These are phyloP conservation scores for Drosophila imparisetae DNA, from an alignment of 2,888 invertebrate species.

Conservation along the genomic window DNA sequence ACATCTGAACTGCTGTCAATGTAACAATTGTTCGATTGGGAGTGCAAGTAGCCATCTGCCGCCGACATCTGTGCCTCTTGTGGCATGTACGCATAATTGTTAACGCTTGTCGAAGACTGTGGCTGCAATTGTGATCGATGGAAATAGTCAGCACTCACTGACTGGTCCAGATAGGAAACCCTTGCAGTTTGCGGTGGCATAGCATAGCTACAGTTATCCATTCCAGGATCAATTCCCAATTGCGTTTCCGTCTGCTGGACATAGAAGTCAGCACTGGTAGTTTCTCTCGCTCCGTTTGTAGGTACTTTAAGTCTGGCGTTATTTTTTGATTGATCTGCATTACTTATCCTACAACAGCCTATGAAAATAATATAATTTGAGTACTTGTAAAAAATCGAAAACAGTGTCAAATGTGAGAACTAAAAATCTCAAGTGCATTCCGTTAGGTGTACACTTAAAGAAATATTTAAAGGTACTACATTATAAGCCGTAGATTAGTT, in stretches of 20 bases:
- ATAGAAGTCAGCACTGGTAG: conserved; percentile 18
- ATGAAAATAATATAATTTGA: background rate
- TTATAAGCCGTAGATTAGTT: too few relatives aligned
- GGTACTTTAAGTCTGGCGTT: background rate
- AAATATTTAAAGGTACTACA: background rate
- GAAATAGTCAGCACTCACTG: background rate
- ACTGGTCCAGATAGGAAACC: background rate
- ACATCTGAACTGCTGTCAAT: background rate
- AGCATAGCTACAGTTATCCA: conserved; percentile 2
- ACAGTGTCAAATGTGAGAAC: background rate
- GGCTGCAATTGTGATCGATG: conserved; percentile 9
- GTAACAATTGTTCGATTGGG: background rate
- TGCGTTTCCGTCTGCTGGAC: conserved; percentile 12
- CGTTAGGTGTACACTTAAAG: background rate
- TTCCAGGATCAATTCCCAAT: background rate
- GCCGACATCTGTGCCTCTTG: background rate
- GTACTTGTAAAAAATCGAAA: background rate
- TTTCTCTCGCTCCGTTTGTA: background rate
- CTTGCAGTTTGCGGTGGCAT: background rate
- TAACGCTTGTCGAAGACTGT: background rate
- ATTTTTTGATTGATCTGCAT: background rate
- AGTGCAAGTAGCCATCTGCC: background rate
- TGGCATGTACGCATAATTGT: conserved; percentile 3
- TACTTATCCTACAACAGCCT: background rate
- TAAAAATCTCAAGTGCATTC: background rate